These are phyloP conservation scores for Dunckerocampus dactyliophorus DNA, from an alignment of 2,113 vertebrate genomes.

Conservation along the genomic window DNA sequence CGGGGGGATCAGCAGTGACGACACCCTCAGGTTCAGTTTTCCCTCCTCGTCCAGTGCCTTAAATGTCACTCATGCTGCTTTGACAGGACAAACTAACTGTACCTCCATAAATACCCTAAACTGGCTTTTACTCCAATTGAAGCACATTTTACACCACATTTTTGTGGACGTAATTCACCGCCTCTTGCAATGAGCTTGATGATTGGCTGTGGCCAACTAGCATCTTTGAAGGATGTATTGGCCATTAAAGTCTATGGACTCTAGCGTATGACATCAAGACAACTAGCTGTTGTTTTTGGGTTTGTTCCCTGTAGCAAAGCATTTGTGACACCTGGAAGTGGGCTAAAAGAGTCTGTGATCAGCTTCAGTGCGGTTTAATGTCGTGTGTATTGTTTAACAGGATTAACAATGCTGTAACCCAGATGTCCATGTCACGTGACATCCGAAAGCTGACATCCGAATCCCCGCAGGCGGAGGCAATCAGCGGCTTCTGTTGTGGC, in stretches of 20 bases:
- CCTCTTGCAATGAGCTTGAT: slow-evolving; percentile 19
- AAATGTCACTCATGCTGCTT: neutral
- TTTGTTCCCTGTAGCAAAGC: slow-evolving; percentile 1
- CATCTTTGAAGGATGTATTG: slow-evolving; percentile 49
- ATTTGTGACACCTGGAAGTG: slow-evolving; percentile 8
- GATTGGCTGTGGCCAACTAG: slow-evolving; percentile 45
- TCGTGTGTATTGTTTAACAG: no score
- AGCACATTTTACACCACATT: slow-evolving; percentile 8
- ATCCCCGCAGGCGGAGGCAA: no score
- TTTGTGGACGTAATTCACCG: slow-evolving; percentile 2
- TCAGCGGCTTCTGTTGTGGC: no score
- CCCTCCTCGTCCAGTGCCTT: neutral
- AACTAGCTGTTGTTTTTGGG: slow-evolving; percentile 19
- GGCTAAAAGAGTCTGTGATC: neutral
- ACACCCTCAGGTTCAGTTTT: slow-evolving; percentile 32
- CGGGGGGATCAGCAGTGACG: slow-evolving; percentile 48
- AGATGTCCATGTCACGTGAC: no score
- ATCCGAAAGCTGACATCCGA: no score
- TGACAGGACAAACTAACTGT: neutral
- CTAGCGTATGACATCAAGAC: slow-evolving; percentile 35
- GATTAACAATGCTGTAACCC: no score
- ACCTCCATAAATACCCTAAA: neutral
- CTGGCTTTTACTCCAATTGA: neutral
- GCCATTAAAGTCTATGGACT: slow-evolving; percentile 41
- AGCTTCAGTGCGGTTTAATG: neutral